Conservation (phyloP, 2,888 invertebrate species). For the Pelosia muscerda region DNA sequence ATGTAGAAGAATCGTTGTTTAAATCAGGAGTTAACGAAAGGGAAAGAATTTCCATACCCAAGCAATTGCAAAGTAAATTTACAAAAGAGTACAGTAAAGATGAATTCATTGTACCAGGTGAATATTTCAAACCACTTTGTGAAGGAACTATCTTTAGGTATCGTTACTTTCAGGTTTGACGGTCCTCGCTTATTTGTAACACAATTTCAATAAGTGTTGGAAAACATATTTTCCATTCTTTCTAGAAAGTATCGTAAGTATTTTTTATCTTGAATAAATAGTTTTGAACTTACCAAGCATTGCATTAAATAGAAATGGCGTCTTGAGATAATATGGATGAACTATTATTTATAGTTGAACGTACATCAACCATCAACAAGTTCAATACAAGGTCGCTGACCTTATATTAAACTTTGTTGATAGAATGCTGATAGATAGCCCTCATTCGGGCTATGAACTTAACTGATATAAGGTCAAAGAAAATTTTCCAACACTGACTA, state of each 20-base stretch:
- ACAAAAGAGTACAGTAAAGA: not conserved
- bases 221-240: not conserved
- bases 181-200: too few species aligned
- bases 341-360: not conserved
- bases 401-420: too few species aligned
- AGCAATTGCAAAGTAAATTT: not conserved
- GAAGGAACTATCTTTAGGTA: not conserved
- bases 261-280: not conserved
- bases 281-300: conserved; percentile 40
- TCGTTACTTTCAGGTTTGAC: too few species aligned
- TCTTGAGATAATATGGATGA: conserved; percentile 20
- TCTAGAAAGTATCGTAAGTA: not conserved
- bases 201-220: too few species aligned
- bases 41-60: not conserved
- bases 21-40: not conserved
- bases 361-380: conserved; percentile 20
- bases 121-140: not conserved
- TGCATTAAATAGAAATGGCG: conserved; percentile 26
- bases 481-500: conserved; percentile 26
- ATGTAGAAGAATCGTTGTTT: not conserved
- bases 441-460: conserved; percentile 24
- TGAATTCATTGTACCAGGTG: not conserved
- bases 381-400: conserved; percentile 40
- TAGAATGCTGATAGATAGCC: conserved; percentile 29
- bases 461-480: conserved; percentile 40